A percentile compares a stretch with the other conserved stretches of the same genome.
phyloP scores from a whole-genome alignment of 2,113 vertebrate species.

The Aegypius monachus region DNA sequence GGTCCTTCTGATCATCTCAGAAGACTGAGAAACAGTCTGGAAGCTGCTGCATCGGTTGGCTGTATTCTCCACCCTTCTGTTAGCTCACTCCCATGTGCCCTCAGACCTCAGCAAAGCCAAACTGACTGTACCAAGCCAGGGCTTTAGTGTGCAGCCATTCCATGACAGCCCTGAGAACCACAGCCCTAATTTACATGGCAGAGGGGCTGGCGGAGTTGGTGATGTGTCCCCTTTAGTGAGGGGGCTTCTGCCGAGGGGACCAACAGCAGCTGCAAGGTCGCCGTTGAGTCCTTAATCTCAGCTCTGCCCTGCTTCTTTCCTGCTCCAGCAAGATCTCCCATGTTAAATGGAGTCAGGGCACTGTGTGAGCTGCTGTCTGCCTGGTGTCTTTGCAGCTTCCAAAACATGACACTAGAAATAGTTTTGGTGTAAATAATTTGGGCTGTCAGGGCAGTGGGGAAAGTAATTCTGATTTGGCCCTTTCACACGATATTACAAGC shows the following conservation, averaged over 20 bases:
- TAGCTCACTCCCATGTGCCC: background rate
- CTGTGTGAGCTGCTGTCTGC: background rate
- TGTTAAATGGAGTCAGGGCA: background rate
- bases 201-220: background rate
- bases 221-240: background rate
- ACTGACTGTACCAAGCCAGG: background rate
- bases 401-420: background rate
- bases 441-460: background rate
- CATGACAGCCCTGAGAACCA: background rate
- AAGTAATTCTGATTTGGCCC: accelerated
- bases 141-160: background rate
- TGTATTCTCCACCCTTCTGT: background rate
- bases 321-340: background rate
- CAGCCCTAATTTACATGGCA: accelerated
- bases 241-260: background rate
- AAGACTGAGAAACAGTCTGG: background rate
- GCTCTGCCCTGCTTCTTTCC: background rate
- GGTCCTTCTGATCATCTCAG: background rate
- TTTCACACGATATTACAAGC: accelerated
- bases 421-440: background rate
- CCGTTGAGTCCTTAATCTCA: background rate
- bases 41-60: background rate
- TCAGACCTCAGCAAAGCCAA: background rate
- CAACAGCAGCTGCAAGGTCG: background rate
- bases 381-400: background rate